Base-by-base conservation (phyloP, 2,888 invertebrate species). In the Limenitis camilla region DNA sequence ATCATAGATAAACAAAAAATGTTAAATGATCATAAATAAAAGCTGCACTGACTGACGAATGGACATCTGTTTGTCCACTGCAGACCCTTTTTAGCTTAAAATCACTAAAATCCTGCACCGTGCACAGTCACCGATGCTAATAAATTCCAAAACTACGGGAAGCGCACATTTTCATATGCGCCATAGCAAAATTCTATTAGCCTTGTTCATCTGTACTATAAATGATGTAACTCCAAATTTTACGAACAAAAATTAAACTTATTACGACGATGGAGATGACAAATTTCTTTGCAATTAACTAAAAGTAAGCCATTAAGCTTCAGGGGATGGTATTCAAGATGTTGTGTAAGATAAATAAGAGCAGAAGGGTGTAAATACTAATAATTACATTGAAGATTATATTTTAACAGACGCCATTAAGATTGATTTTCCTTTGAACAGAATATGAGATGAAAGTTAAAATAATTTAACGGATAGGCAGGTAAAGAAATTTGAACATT, bases 401-500 rank as follows among this genome's bases (percentile, higher is more conserved):
- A 30, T 63, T 59, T 8, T 72, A 67, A 19, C 0, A 0, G 0
- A 11, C 0, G 0, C 0, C 0, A 0, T 57, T 72, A 78, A 62
- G 60, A 69, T 61, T 63, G 56, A 69, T 52, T 19, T 63, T 76
- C 0, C 31, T 44, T 49, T 54, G 36, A 6, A 1, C 8, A 5
- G 0, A 0, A 6, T 40, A 11, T 19, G 11, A 45, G 61, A 65
- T 55, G 49, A 78, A 64, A 1, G 63, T 56, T 35, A 9, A 10
- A 31, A 28, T 38, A 5, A 45, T 32, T 38, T 55, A 60, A 68
- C 64, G 70, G 69, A 67, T 68, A 67, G 56, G 81, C 87, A 87
- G 87, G 87, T 87, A 87, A 73, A 82, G 82, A 84, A 85, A 85
- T 85, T 83, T 74, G 76, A 87, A 86, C 84, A 76, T 79, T 75